Base-by-base conservation (phyloP, 2,888 invertebrate genomes). In the Agrotis ipsilon region DNA sequence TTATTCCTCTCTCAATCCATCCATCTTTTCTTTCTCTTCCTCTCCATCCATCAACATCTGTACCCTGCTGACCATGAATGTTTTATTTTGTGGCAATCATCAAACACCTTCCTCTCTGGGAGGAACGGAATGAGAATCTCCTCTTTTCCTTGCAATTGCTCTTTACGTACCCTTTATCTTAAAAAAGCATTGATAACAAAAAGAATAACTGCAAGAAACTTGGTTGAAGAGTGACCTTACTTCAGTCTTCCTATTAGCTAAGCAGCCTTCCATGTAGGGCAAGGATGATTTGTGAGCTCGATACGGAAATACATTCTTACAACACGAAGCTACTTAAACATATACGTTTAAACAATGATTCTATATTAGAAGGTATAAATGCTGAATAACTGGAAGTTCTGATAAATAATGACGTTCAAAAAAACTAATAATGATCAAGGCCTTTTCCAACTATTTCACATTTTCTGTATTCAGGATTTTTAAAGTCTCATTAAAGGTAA, bases 221-320 rank as follows among this genome's bases (percentile, higher is more conserved):
- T 49, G 62, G 75, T 55, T 65, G 61, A 77, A 75, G 72, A 72
- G 60, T 62, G 77, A 72, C 80, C 80, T 81, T 72, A 67, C 58
- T 82, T 84, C 80, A 75, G 69, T 84, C 82, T 89, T 90, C 87
- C 87, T 84, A 86, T 87, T 78, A 81, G 84, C 84, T 86, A 87
- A 80, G 76, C 83, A 82, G 81, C 81, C 77, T 82, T 67, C 68
- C 65, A 90, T 87, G 87, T 91, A 83, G 92, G 86, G 82, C 92
- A 89, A 92, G 92, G 92, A 88, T 86, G 80, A 75, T 80, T 78
- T 80, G 75, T 85, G 82, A 90, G 89, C 89, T 84, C 86, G 83
- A 75, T 78, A 84, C 84, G 79, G 73, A 85, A 82, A 80, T 82
- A 72, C 69, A 81, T 83, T 73, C 80, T 80, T 72, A 45, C 48